These are phyloP conservation scores for Noctua comes DNA, from an alignment of 2,888 invertebrate species.

Conservation along the genomic window DNA sequence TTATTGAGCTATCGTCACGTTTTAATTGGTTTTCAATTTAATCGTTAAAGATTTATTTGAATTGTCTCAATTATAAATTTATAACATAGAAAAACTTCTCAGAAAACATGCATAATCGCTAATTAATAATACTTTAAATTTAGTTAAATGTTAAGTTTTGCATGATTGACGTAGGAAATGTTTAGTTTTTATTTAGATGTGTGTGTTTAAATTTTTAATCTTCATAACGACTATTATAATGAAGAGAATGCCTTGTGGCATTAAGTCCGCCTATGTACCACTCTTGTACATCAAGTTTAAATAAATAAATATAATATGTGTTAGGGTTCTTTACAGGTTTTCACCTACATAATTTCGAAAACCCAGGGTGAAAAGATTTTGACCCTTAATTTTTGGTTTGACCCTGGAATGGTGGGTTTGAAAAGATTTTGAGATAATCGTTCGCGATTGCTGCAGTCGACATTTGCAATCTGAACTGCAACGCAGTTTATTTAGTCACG, in stretches of 20 bases:
- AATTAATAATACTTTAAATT: not conserved
- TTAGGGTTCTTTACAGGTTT: not conserved
- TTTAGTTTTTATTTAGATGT: not conserved
- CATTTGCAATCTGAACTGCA: not conserved
- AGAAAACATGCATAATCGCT: conserved; percentile 11
- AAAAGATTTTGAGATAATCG: not conserved
- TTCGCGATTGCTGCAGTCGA: not conserved
- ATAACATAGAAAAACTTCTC: not conserved
- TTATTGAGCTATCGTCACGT: not conserved
- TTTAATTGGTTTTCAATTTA: not conserved
- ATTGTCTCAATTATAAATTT: not conserved
- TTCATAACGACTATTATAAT: not conserved
- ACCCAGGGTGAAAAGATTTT: not conserved
- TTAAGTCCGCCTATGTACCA: too few relatives aligned
- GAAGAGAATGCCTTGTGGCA: too few relatives aligned
- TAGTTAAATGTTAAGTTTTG: not conserved
- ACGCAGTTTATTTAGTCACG: not conserved
- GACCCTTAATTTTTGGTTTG: not conserved
- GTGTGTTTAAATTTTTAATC: not conserved
- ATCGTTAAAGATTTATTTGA: not conserved
- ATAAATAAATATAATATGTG: not conserved
- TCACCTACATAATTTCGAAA: not conserved
- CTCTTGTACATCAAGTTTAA: too few relatives aligned
- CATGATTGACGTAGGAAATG: not conserved
- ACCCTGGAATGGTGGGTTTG: too few relatives aligned